phyloP scores from a whole-genome alignment of 2,888 invertebrate genomes.

The Vanessa cardui region DNA sequence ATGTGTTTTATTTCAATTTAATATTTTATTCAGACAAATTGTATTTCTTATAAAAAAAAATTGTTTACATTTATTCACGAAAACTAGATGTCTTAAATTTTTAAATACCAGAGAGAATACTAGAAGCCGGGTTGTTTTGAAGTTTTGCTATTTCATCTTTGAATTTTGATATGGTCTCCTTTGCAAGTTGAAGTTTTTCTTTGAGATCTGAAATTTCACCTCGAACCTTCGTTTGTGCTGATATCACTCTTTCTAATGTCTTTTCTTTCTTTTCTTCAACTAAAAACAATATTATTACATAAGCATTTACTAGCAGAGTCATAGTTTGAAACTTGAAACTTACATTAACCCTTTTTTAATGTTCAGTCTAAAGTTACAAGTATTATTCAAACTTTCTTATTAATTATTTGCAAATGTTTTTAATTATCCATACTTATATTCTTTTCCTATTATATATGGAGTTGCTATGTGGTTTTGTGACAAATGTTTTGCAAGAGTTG shows the following conservation, averaged over 20 bases:
- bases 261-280: constrained; percentile 95
- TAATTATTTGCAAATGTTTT: too few relatives aligned
- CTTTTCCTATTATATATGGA: too few relatives aligned
- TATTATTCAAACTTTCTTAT: too few relatives aligned
- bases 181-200: constrained; percentile 91
- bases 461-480: too few relatives aligned
- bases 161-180: constrained; percentile 92
- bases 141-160: constrained; percentile 87
- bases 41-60: not conserved
- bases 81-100: not conserved
- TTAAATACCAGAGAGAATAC: constrained; percentile 44
- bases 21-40: too few relatives aligned
- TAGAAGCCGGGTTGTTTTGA: constrained; percentile 55
- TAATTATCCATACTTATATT: too few relatives aligned
- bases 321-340: too few relatives aligned
- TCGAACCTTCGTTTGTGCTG: constrained; percentile 91
- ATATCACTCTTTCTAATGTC: constrained; percentile 88
- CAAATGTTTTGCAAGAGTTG: too few relatives aligned
- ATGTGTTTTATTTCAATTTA: too few relatives aligned
- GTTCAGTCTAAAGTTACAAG: too few relatives aligned
- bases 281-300: constrained; percentile 65
- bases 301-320: not conserved
- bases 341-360: too few relatives aligned
- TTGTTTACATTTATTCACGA: not conserved
- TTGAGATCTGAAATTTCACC: constrained; percentile 92